phyloP scores from a whole-genome alignment of 2,113 vertebrate genomes.

The Labeo catla region DNA sequence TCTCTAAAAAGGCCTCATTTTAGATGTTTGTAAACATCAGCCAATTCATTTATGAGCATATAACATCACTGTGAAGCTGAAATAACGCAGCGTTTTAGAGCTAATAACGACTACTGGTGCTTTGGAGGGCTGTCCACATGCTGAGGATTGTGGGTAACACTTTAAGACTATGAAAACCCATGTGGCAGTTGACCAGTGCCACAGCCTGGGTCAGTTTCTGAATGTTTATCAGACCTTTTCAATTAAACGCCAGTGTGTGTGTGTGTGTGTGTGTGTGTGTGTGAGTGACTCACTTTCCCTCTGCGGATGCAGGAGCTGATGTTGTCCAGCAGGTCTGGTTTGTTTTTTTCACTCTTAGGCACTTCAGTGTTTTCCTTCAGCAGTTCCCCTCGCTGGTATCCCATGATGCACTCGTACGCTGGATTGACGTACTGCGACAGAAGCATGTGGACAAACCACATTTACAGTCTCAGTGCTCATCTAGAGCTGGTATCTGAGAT shows the following conservation, averaged over 20 bases:
- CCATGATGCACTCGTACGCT: slow-evolving; percentile 93
- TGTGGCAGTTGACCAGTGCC: neutral
- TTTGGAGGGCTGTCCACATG: neutral
- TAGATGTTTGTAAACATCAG: too few relatives aligned
- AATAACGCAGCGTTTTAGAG: too few relatives aligned
- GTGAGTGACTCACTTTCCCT: slow-evolving; percentile 86
- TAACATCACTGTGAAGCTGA: neutral
- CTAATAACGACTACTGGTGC: neutral
- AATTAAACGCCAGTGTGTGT: neutral
- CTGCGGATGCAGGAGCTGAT: slow-evolving; percentile 94
- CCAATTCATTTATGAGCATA: neutral
- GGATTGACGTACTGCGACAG: slow-evolving; percentile 91
- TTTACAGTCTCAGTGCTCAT: neutral
- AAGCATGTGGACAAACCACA: slow-evolving; percentile 41
- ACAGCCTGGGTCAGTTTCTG: too few relatives aligned
- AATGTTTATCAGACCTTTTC: neutral
- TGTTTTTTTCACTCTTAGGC: slow-evolving; percentile 95
- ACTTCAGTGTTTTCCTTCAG: slow-evolving; percentile 94
- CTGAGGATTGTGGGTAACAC: neutral
- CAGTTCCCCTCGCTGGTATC: slow-evolving; percentile 92
- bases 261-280: neutral
- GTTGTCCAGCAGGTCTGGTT: slow-evolving; percentile 92
- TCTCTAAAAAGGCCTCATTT: too few relatives aligned
- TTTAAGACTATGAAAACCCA: neutral
- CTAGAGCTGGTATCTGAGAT: neutral